Evolutionary conservation across 2,113 vertebrate species (phyloP).

Genomic region (Embiotoca jacksoni): DNA sequence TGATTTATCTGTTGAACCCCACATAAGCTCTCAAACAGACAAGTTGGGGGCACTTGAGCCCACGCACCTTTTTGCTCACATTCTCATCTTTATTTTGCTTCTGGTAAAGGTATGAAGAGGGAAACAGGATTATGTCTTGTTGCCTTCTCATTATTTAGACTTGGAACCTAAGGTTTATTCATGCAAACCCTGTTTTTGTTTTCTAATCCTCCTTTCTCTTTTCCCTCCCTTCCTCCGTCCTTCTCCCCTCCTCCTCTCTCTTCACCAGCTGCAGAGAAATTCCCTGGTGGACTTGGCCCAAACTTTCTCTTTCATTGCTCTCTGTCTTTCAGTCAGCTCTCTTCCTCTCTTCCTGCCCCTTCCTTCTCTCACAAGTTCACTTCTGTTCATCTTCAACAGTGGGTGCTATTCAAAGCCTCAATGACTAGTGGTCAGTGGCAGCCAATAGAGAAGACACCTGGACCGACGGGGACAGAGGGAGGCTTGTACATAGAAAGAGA

Average conservation of each 20-base stretch:
- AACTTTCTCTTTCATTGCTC: conserved; percentile 71
- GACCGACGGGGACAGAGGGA: conserved; percentile 62
- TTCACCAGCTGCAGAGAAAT: conserved; percentile 78
- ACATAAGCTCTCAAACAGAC: neutral
- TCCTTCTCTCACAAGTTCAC: conserved; percentile 77
- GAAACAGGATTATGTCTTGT: conserved; percentile 20
- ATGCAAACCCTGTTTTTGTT: conserved; percentile 62
- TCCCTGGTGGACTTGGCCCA: conserved; percentile 75
- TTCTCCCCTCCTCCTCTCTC: conserved; percentile 51
- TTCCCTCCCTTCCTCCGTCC: conserved; percentile 51
- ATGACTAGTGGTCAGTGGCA: conserved; percentile 68
- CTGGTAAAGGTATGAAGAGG: conserved; percentile 21
- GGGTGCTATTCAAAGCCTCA: conserved; percentile 72
- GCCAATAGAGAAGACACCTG: conserved; percentile 79
- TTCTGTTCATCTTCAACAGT: conserved; percentile 77
- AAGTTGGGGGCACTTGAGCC: neutral
- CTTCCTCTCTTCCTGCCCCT: conserved; percentile 82
- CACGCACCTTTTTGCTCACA: conserved; percentile 4
- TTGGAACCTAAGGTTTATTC: conserved; percentile 61
- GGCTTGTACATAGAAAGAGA: conserved; percentile 68
- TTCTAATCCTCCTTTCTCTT: conserved; percentile 56
- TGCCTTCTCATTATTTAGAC: conserved; percentile 46
- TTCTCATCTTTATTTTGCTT: conserved; percentile 6
- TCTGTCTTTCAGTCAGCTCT: conserved; percentile 69
- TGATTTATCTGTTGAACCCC: neutral